Conservation (phyloP, 2,888 invertebrate species). For the Parnassius mnemosyne region DNA sequence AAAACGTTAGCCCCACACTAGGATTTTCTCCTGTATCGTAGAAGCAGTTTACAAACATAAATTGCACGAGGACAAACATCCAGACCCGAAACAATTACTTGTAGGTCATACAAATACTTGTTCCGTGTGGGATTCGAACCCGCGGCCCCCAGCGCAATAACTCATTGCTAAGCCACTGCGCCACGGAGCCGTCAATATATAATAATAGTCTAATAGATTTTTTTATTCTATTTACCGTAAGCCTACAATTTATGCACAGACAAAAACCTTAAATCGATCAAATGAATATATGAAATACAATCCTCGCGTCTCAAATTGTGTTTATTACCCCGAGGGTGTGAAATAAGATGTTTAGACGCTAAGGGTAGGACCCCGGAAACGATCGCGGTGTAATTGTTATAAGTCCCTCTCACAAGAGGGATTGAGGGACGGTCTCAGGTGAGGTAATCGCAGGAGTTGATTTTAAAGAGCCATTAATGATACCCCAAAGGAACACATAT, state of each 20-base stretch:
- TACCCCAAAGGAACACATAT: neutral
- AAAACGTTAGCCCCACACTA: too few relatives aligned
- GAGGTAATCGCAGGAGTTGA: conserved; percentile 13
- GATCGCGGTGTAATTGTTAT: conserved; percentile 19
- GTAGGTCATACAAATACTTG: too few relatives aligned
- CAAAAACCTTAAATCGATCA: conserved; percentile 3
- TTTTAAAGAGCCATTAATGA: conserved; percentile 5
- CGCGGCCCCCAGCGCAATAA: too few relatives aligned
- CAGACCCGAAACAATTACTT: too few relatives aligned
- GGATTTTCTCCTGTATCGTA: too few relatives aligned
- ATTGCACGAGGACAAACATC: too few relatives aligned
- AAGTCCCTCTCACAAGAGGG: conserved; percentile 13
- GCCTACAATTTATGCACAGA: neutral
- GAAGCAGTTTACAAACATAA: too few relatives aligned
- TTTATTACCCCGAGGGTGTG: conserved; percentile 17
- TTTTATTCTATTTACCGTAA: too few relatives aligned
- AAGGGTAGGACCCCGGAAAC: conserved; percentile 10
- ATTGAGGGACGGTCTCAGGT: conserved; percentile 16
- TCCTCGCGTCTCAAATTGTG: conserved; percentile 10
- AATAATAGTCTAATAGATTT: too few relatives aligned
- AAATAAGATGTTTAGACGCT: conserved; percentile 24
- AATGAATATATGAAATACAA: conserved; percentile 7
- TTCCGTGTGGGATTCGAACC: too few relatives aligned
- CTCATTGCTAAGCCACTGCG: too few relatives aligned
- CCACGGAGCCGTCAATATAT: too few relatives aligned